These are phyloP conservation scores for Drosophila formosana DNA, from an alignment of 2,888 invertebrate species.

Conservation along the genomic window DNA sequence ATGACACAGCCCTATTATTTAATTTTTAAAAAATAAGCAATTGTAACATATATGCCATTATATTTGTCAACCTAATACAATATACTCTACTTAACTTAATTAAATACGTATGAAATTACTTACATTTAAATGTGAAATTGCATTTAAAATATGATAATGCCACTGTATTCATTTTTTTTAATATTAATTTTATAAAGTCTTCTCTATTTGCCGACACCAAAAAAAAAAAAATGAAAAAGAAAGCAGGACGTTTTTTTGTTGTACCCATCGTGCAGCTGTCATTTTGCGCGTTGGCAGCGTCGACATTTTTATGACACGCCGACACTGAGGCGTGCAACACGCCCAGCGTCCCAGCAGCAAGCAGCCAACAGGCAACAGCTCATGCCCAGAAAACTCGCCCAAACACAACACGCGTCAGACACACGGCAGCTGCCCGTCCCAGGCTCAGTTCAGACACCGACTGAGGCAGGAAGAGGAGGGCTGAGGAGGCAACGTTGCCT, in stretches of 20 bases:
- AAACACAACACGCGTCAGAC: slow-evolving; percentile 11
- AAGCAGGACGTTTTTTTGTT: not conserved
- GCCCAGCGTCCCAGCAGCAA: slow-evolving; percentile 6
- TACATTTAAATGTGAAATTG: too few species aligned
- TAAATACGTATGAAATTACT: too few species aligned
- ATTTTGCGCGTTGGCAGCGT: slow-evolving; percentile 57
- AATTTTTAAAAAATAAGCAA: too few species aligned
- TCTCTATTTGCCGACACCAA: not conserved
- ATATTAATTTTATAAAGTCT: not conserved
- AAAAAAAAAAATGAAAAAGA: not conserved
- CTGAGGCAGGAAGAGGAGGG: slow-evolving; percentile 10
- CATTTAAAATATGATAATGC: too few species aligned
- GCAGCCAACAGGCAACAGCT: not conserved
- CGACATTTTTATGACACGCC: slow-evolving; percentile 70
- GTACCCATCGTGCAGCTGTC: slow-evolving; percentile 54
- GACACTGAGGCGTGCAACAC: slow-evolving; percentile 61
- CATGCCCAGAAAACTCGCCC: slow-evolving; percentile 4
- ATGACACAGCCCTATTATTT: too few species aligned
- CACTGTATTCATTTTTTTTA: not conserved
- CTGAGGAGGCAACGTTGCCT: slow-evolving; percentile 6
- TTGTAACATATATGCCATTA: too few species aligned
- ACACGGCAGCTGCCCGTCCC: slow-evolving; percentile 33
- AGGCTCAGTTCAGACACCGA: slow-evolving; percentile 36
- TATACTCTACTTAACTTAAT: too few species aligned
- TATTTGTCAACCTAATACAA: too few species aligned